Evolutionary conservation across 2,113 vertebrate genomes (phyloP).

Genomic region (Dissostichus mawsoni): DNA sequence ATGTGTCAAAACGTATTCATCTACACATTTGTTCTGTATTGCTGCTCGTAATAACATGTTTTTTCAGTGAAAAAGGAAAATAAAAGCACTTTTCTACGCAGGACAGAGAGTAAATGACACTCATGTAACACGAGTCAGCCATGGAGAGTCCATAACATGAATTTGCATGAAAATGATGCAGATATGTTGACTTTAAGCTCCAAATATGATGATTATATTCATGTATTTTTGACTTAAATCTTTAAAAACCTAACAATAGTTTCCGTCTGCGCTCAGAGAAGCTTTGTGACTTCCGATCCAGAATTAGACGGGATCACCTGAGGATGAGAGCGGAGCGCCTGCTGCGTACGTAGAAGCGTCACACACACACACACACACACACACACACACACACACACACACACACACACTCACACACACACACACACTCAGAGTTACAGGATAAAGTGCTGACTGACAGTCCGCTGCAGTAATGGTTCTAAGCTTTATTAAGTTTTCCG

Average conservation of each 20-base stretch:
- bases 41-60: too few relatives aligned
- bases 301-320: slow-evolving; percentile 39
- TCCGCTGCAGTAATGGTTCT: slow-evolving; percentile 15
- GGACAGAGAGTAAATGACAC: too few relatives aligned
- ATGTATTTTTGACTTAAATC: neutral
- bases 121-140: neutral
- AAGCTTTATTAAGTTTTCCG: slow-evolving; percentile 52
- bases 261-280: neutral
- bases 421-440: slow-evolving; percentile 19
- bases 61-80: too few relatives aligned
- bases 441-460: slow-evolving; percentile 50
- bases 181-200: too few relatives aligned
- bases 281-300: slow-evolving; percentile 23
- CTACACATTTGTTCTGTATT: too few relatives aligned
- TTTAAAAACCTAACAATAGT: neutral
- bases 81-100: too few relatives aligned
- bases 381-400: neutral
- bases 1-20: too few relatives aligned
- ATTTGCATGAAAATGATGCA: too few relatives aligned
- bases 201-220: neutral
- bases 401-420: neutral
- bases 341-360: neutral
- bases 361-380: neutral
- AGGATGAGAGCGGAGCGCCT: slow-evolving; percentile 13
- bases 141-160: neutral